Evolutionary conservation across 2,888 invertebrate species (phyloP), one percentile per base, ranked within the genome.

Genomic region (Phengaris arion): DNA sequence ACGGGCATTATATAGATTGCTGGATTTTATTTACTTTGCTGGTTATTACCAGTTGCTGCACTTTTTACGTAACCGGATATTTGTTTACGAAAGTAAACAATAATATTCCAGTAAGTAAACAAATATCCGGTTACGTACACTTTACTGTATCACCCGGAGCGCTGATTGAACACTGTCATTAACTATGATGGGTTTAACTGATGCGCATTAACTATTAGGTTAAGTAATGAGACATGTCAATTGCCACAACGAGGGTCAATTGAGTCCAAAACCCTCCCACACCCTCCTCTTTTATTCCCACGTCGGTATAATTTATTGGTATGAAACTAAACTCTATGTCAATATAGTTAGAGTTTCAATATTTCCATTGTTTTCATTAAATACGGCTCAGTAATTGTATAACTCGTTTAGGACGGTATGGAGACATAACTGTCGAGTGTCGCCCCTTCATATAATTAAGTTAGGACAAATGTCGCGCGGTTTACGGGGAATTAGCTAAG

Each of bases 241-340:
- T 89, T 89, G 86, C 82, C 77, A 79, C 80, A 81, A 84, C 88
- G 84, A 83, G 87, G 88, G 87, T 86, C 86, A 89, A 89, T 89
- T 89, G 88, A 87, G 22, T 15, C 46, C 15, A 80, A 79, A 82
- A 82, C 82, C 77, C 77, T 55, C 72, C 74, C 68, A 64, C 76
- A 76, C 76, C 76, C 74, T 48, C 59, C 76, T 54, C 22, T 76
- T 75, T 77, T 76, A 75, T 74, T 15, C 51, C 74, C n/a, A 22
- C 68, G 48, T 52, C 68, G 76, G 35, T 22, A 68, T 68, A 68
- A 35, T n/a, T 46, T 46, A 68, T 48, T 8, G n/a, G 9, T 69
- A 9, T n/a, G 13, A 69, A 46, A 48, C 69, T 68, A 48, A 22
- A 15, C 69, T 15, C 68, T 46, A 13, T 46, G n/a, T 48, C n/a